Conservation (phyloP, 2,888 invertebrate genomes). For the Zaprionus bogoriensis region DNA sequence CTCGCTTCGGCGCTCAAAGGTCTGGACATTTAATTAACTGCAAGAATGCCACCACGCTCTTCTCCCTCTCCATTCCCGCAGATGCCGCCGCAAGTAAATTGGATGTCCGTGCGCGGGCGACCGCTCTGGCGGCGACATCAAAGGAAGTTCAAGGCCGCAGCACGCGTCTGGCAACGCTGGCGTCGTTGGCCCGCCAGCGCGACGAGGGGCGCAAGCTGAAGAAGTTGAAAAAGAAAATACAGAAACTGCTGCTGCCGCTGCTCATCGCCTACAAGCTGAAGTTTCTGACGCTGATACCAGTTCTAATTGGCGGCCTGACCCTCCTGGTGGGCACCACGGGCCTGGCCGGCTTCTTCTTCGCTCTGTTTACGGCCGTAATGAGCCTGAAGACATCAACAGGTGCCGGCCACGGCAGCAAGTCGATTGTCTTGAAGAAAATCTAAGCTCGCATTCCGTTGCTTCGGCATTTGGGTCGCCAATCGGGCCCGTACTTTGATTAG, state of each 20-base stretch:
- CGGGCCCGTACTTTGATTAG: conserved; percentile 8
- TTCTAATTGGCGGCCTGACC: conserved; percentile 88
- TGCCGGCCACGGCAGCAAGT: conserved; percentile 62
- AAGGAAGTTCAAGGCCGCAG: conserved; percentile 69
- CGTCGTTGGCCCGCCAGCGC: too few species aligned
- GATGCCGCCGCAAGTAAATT: conserved; percentile 36
- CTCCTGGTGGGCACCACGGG: conserved; percentile 91
- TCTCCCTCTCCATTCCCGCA: conserved; percentile 36
- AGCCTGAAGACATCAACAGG: conserved; percentile 85
- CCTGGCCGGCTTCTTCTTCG: conserved; percentile 93
- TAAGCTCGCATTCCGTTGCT: conserved; percentile 15
- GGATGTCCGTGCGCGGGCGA: conserved; percentile 13
- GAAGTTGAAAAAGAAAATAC: conserved; percentile 85
- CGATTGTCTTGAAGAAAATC: conserved; percentile 70
- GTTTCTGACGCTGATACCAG: conserved; percentile 90
- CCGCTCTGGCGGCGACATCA: conserved; percentile 36
- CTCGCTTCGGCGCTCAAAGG: conserved; percentile 34
- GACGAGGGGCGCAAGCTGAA: conserved; percentile 78
- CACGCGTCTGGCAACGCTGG: conserved; percentile 32
- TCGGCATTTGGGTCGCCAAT: conserved; percentile 12
- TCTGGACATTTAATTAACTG: conserved; percentile 62
- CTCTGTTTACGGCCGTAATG: conserved; percentile 92
- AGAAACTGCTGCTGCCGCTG: conserved; percentile 89
- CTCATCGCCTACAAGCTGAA: conserved; percentile 92
- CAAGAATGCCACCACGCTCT: conserved; percentile 18